Percentiles rank a stretch among this genome's conserved stretches.
phyloP scores from a whole-genome alignment of 1,140 invertebrate genomes.

The Dryas iulia region DNA sequence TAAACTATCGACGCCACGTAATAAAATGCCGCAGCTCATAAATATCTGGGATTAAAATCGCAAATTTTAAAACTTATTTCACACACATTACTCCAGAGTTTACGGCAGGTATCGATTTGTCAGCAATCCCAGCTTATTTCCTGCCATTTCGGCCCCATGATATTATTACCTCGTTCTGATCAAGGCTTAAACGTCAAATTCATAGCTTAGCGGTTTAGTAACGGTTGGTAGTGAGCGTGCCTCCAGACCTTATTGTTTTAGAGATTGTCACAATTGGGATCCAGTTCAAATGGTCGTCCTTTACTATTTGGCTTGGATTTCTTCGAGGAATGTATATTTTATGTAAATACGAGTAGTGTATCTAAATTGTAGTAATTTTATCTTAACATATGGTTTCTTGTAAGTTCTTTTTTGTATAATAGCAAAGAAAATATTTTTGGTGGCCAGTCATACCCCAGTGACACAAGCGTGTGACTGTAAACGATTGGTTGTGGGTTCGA shows the following conservation, averaged over 20 bases:
- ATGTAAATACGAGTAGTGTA: background rate
- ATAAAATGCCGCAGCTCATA: constrained; percentile 23
- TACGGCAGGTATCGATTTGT: constrained; percentile 7
- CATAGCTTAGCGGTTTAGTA: constrained; percentile 6
- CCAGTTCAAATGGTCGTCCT: background rate
- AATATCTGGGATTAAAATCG: constrained; percentile 26
- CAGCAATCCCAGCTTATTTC: constrained; percentile 5
- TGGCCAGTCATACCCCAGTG: too few species aligned
- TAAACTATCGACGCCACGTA: constrained; percentile 9
- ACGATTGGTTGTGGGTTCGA: too few species aligned
- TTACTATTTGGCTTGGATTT: background rate
- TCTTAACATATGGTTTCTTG: too few species aligned
- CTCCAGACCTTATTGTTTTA: constrained; percentile 5
- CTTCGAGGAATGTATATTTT: background rate
- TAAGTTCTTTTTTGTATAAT: too few species aligned
- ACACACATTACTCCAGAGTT: constrained; percentile 22
- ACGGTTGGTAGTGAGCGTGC: background rate
- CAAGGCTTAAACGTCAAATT: constrained; percentile 8
- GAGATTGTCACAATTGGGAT: background rate
- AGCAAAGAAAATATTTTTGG: too few species aligned
- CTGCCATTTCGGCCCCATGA: constrained; percentile 4
- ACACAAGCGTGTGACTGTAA: too few species aligned
- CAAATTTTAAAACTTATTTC: constrained; percentile 26
- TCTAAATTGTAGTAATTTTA: too few species aligned
- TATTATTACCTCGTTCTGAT: constrained; percentile 10